A percentile compares a stretch with the other conserved stretches of the same genome.
Conservation (phyloP, 1,140 invertebrate genomes). For the Ceratina japonica region DNA sequence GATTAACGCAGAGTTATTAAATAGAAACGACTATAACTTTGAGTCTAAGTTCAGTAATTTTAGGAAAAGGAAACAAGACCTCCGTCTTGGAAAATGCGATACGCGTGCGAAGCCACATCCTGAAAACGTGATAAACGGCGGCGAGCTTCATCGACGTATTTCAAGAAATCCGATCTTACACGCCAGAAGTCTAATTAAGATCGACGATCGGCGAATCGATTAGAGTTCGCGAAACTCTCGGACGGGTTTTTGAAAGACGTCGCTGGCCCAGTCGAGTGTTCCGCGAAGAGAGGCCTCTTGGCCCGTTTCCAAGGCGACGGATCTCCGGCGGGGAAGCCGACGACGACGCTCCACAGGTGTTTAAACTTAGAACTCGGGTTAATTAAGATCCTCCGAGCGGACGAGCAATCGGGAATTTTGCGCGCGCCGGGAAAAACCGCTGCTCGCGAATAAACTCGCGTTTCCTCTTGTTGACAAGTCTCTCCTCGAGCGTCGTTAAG, state of each 20-base stretch:
- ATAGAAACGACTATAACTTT: no score
- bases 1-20: no score
- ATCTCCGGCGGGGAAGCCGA: constrained; percentile 26
- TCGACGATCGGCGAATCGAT: background rate
- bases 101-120: constrained; percentile 58
- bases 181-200: no score
- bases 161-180: background rate
- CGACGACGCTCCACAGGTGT: constrained; percentile 63
- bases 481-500: background rate
- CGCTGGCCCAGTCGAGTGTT: constrained; percentile 23
- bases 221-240: background rate
- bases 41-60: no score
- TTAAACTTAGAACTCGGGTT: constrained; percentile 65
- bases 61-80: background rate
- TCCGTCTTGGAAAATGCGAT: constrained; percentile 39
- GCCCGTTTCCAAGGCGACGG: constrained; percentile 52
- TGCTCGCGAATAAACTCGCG: constrained; percentile 26
- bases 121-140: constrained; percentile 62
- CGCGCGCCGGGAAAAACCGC: constrained; percentile 50
- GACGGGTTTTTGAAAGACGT: constrained; percentile 36
- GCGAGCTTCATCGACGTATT: no score
- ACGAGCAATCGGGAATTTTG: constrained; percentile 58
- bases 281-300: constrained; percentile 42
- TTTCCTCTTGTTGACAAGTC: background rate
- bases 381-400: constrained; percentile 60